Evolutionary conservation across 2,888 invertebrate species (phyloP), one percentile per base, ranked within the genome.

Genomic region (Chymomyza amoena): DNA sequence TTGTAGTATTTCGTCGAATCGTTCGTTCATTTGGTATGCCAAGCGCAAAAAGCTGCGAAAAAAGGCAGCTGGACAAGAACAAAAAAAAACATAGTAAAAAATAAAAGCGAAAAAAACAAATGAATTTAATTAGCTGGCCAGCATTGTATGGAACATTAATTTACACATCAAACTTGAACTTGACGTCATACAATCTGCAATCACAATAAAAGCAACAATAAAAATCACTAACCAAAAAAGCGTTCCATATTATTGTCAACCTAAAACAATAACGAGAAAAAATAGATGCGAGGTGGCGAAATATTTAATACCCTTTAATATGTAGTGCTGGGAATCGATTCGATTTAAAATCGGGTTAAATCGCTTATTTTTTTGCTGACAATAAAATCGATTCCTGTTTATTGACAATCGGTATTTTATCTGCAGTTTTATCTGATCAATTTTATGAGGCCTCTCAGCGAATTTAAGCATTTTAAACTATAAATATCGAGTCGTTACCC

Each of bases 131-230:
- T 45, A 45, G 39, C 13, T 45, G 39, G 39, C 39, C 3, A 45
- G 39, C 39, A 45, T 45, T 45, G 39, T 13, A 45, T 45, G 39
- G 39, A 45, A 45, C 39, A 45, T 45, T 45, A 45, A 45, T 45
- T 45, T 45, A 45, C 39, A 45, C 39, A 45, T 45, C 39, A 45
- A 76, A 87, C 89, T 88, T 84, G 84, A 84, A 84, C 84, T 84
- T 84, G 85, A 87, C 80, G 84, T 88, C 87, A 84, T 66, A 16
- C 25, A 28, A 54, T 54, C 54, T 61, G 69, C 76, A 76, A 80
- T 84, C 84, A 83, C 80, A 82, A 87, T 84, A 75, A 74, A 67
- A 75, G 66, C 72, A 73, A 61, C 69, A 76, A 80, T 80, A 74
- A 86, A 82, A 79, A 64, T 75, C 88, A 85, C 70, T 65, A 68